Base-by-base conservation (phyloP, 2,888 invertebrate genomes). In the Trachelus iudaicus region DNA sequence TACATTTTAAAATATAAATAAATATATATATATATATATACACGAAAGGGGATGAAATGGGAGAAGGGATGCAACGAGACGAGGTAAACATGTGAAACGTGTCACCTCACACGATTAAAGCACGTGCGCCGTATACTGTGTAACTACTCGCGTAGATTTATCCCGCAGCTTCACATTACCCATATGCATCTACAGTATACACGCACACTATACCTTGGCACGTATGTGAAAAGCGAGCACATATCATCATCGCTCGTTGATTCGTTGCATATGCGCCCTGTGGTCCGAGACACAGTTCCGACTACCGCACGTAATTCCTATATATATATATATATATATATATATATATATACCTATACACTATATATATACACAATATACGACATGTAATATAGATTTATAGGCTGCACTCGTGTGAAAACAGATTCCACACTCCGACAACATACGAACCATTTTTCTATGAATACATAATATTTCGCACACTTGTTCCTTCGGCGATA, bases 51-150 rank as follows among this genome's bases (percentile, higher is more conserved):
- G 79, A 75, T 73, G 75, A 31, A 56, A 33, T 12, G 33, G 73
- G 40, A 69, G 74, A 35, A 69, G 73, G 77, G 77, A 75, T 76
- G 68, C 77, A 80, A 73, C 73, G 79, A 69, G 75, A 79, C 76
- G 71, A 77, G 77, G 80, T 84, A 85, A 84, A 84, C 80, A 82
- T 76, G 78, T 79, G 82, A 73, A 84, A 84, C 85, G 85, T 84
- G 84, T 83, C 80, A 78, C 77, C 79, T 79, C 74, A 77, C 75
- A 76, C 76, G 79, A 82, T 85, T 84, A 84, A 84, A 84, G 84
- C 82, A 84, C 82, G 85, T 81, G 81, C 82, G 71, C 79, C 23
- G 15, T 56, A 23, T 23, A 9, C 23, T 56, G 23, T 56, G 23
- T 56, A 56, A 56, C 6, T 56, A 23, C 23, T 56, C 23, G 56